Evolutionary conservation across 2,797 vertebrate species (phyloP).

Genomic region (Labroides dimidiatus): DNA sequence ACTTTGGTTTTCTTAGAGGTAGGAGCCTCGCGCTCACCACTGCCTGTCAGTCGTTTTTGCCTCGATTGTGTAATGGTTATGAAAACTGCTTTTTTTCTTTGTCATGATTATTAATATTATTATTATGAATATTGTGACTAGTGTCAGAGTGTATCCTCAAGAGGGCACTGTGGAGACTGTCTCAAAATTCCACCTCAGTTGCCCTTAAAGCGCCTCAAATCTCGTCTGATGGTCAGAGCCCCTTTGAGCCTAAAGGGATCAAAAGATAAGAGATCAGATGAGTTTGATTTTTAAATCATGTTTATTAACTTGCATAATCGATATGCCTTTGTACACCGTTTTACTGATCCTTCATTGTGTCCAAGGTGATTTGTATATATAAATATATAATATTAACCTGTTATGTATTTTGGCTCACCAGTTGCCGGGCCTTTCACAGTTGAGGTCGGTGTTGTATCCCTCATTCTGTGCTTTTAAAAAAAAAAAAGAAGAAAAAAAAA

Average conservation of each 20-base stretch:
- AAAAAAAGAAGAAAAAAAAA: slow-evolving; percentile 35
- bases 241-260: slow-evolving; percentile 72
- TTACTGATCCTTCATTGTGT: slow-evolving; percentile 81
- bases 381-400: slow-evolving; percentile 82
- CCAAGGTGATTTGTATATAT: slow-evolving; percentile 84
- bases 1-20: slow-evolving; percentile 75
- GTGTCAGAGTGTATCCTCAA: slow-evolving; percentile 78
- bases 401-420: slow-evolving; percentile 80
- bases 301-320: slow-evolving; percentile 80
- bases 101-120: slow-evolving; percentile 69
- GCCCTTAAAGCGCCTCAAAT: slow-evolving; percentile 81
- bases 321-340: slow-evolving; percentile 84
- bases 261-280: slow-evolving; percentile 65
- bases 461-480: slow-evolving; percentile 68
- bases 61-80: slow-evolving; percentile 78
- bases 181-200: slow-evolving; percentile 77
- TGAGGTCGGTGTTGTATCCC: slow-evolving; percentile 66
- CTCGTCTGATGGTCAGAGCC: slow-evolving; percentile 68
- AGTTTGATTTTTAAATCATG: slow-evolving; percentile 79
- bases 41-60: slow-evolving; percentile 79
- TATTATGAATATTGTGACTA: slow-evolving; percentile 76
- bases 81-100: slow-evolving; percentile 69
- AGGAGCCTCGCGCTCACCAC: slow-evolving; percentile 72
- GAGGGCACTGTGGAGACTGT: slow-evolving; percentile 78
- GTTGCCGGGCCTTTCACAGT: slow-evolving; percentile 73